Evolutionary conservation across 2,797 vertebrate species (phyloP), one percentile per base, ranked within the genome.

Genomic region (Enteromius paludinosus): DNA sequence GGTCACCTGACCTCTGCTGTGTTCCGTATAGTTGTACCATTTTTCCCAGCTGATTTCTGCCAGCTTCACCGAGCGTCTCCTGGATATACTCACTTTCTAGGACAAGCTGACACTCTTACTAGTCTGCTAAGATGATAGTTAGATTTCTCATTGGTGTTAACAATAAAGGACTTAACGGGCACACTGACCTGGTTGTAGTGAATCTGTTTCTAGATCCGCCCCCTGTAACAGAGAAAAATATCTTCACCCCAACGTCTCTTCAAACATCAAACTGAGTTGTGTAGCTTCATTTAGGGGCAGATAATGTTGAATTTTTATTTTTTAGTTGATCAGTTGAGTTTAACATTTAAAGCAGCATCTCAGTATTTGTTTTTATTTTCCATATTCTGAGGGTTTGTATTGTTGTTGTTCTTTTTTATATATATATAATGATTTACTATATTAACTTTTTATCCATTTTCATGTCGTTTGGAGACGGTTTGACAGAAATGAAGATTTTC

Each of bases 111-210:
- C 88, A 92, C 89, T 91, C 90, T 89, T 92, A 84, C 69, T 88
- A 92, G 87, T 92, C 91, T 90, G 91, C 88, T 91, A 92, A 90
- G 91, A 91, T 91, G 91, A 90, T 91, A 91, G 90, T 93, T 93
- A 92, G 92, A 91, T 94, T 93, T 94, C 92, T 90, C 94, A 92
- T 92, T 92, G 89, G 93, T 90, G 89, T 93, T 82, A 93, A 91
- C 91, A 73, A 93, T 93, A 86, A 93, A 94, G 87, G 85, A 92
- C 91, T 93, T 89, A 92, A 93, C 91, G 89, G 89, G 89, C 87
- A 85, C 87, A 85, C 18, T 78, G 87, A 87, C 90, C 91, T 35
- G 88, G 86, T 87, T 93, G 88, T 92, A 91, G 89, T 93, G 91
- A 90, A 90, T 92, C 91, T 89, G 83, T 90, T 89, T 87, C 88